Percentiles rank a stretch among this genome's conserved stretches.
Conservation (phyloP, 2,113 vertebrate genomes). For the Leucopsar rothschildi region DNA sequence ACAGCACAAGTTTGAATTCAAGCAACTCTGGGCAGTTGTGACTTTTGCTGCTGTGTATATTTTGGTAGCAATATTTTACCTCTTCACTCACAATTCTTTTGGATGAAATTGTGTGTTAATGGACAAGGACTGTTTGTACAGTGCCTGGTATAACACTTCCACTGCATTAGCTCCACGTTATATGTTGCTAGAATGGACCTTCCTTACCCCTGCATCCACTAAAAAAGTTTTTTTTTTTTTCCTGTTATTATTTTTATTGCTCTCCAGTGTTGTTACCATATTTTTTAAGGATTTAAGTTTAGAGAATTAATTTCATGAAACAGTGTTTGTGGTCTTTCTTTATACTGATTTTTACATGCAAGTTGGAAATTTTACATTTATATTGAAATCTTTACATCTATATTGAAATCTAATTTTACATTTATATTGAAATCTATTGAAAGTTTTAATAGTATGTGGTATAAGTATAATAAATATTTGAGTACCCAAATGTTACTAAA, state of each 20-base stretch:
- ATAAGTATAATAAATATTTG: neutral
- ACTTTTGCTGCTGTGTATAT: neutral
- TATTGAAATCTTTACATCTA: neutral
- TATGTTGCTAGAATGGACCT: fast-evolving
- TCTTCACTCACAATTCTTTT: neutral
- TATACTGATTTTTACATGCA: neutral
- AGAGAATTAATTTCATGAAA: neutral
- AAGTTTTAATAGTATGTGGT: neutral
- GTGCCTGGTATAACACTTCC: neutral
- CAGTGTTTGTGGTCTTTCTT: neutral
- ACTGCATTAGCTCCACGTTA: neutral
- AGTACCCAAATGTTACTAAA: neutral
- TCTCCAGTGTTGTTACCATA: neutral
- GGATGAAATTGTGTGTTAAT: neutral
- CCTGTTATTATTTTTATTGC: neutral
- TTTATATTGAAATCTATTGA: neutral
- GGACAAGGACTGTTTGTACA: neutral
- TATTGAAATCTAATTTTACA: neutral
- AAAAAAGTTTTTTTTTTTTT: neutral
- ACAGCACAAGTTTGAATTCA: neutral
- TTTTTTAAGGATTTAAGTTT: neutral
- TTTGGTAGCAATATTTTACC: neutral
- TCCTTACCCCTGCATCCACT: fast-evolving
- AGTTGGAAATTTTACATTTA: neutral
- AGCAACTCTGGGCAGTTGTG: neutral